A percentile compares a stretch with the other conserved stretches of the same genome.
Conservation (phyloP, 2,113 vertebrate genomes). For the Cynocephalus volans region DNA sequence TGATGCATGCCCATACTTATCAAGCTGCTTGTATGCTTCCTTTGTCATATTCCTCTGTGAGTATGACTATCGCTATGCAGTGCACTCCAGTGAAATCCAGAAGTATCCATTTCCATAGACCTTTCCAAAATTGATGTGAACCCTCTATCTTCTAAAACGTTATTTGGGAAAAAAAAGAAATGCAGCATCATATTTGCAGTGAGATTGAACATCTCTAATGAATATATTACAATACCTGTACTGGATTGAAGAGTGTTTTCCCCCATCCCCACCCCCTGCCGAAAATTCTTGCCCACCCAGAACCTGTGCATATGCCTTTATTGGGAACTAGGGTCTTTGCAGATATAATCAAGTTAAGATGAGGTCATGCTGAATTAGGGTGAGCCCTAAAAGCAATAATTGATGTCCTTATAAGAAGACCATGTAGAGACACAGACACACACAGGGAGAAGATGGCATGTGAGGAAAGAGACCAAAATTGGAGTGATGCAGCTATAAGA, state of each 20-base stretch:
- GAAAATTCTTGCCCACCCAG: neutral
- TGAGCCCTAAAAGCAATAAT: neutral
- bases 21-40: conserved; percentile 71
- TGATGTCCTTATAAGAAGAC: neutral
- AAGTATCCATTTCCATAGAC: neutral
- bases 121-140: conserved; percentile 41
- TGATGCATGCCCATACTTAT: conserved; percentile 70
- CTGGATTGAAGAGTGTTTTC: neutral
- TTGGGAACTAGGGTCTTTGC: conserved; percentile 17
- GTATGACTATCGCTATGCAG: conserved; percentile 46
- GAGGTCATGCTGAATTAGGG: neutral
- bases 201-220: neutral
- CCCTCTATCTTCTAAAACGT: neutral
- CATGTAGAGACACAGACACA: neutral
- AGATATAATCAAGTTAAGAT: neutral
- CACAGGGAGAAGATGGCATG: neutral
- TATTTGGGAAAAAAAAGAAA: neutral
- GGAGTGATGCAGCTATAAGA: neutral
- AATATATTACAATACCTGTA: neutral
- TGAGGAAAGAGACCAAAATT: neutral
- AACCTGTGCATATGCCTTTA: neutral
- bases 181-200: neutral
- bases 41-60: neutral
- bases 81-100: neutral
- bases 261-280: neutral